Base-by-base conservation (phyloP, 2,888 invertebrate genomes). In the Smittia sp. region DNA sequence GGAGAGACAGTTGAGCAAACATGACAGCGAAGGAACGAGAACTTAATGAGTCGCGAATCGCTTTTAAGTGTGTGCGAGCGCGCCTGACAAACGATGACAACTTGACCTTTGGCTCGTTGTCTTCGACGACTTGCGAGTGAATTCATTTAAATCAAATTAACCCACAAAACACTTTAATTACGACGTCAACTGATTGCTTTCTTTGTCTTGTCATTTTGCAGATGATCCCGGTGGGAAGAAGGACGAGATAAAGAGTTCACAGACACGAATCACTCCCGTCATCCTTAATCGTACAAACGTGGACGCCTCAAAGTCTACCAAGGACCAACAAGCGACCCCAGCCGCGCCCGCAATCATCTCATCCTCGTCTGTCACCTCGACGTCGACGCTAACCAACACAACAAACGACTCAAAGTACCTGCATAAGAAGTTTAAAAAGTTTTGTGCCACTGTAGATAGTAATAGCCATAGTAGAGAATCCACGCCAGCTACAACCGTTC, bases 341-440 rank as follows among this genome's bases (percentile, higher is more conserved):
- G 74, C 75, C 74, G 74, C 76, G 25, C 75, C 77, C 72, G 70
- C 80, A 65, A 65, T 32, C 24, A n/a, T 15, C 25, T 25, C 24
- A 9, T n/a, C 65, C 24, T 25, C 65, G 15, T 25, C 18, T 25
- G 27, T 32, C 65, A 32, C 65, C 2, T 58, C 65, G 75, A 76
- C 75, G 75, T 74, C 75, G 74, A 74, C 76, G 25, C 74, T 76
- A 74, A 69, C 80, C 7, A 66, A 66, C 32, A 41, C 67, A 67
- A 67, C 80, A 78, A 86, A 86, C 83, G 89, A 88, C 79, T 87
- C 86, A 79, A 91, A 90, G 82, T 94, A 94, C 85, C 86, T 93
- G 81, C 94, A 95, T 83, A 95, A 95, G 83, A 95, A 94, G 83
- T 94, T 95, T 84, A 94, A 95, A 84, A 93, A 94, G 83, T 88